Percentiles rank a stretch among this genome's conserved stretches.
Evolutionary conservation across 2,113 vertebrate genomes (phyloP).

Genomic region (Burhinus oedicnemus): DNA sequence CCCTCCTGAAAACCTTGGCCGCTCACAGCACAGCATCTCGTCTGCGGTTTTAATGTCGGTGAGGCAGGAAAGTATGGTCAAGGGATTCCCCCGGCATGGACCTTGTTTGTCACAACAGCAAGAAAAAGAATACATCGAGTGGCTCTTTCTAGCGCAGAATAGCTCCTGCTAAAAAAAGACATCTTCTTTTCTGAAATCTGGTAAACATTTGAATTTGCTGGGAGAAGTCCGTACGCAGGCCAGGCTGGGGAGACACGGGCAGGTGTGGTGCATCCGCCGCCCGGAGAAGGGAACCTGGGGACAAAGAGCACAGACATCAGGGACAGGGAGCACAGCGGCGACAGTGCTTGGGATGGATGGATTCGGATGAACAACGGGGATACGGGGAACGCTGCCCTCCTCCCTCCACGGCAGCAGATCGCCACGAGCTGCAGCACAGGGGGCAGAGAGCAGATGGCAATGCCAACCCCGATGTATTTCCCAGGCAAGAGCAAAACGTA

Average conservation of each 20-base stretch:
- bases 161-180: slow-evolving; percentile 65
- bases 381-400: rapidly evolving
- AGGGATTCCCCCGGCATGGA: slow-evolving; percentile 19
- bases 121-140: neutral
- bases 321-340: rapidly evolving
- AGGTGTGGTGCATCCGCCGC: slow-evolving; percentile 87
- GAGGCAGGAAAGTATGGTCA: slow-evolving; percentile 18
- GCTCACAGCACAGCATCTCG: neutral
- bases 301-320: neutral
- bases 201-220: slow-evolving; percentile 83
- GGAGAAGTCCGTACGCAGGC: slow-evolving; percentile 75
- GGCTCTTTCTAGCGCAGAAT: neutral
- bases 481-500: neutral
- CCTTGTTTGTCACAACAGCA: slow-evolving; percentile 33
- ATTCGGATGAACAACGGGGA: rapidly evolving
- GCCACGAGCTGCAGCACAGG: neutral
- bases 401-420: neutral
- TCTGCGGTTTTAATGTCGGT: neutral
- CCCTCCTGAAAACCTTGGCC: neutral
- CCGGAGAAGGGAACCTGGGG: slow-evolving; percentile 89
- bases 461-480: rapidly evolving
- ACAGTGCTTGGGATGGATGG: rapidly evolving
- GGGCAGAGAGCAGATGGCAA: neutral
- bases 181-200: slow-evolving; percentile 76
- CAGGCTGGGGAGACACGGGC: slow-evolving; percentile 88